These are phyloP conservation scores for Drosophila parabipectinata DNA, from an alignment of 1,140 invertebrate genomes.

Conservation along the genomic window DNA sequence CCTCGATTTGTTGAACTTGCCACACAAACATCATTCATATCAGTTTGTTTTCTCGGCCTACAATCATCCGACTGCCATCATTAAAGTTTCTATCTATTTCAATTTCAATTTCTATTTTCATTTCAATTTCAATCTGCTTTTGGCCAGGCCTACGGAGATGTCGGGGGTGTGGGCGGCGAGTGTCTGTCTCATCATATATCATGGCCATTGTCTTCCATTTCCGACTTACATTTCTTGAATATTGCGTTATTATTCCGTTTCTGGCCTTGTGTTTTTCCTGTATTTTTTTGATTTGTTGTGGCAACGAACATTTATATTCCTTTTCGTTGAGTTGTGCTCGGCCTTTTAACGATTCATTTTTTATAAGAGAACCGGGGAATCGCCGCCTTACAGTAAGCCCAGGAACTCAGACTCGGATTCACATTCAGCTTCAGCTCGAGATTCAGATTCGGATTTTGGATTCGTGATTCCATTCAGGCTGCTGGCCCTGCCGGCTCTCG, in stretches of 20 bases:
- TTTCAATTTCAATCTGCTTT: constrained; percentile 37
- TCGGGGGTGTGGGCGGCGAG: not conserved
- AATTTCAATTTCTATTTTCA: constrained; percentile 42
- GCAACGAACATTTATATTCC: constrained; percentile 75
- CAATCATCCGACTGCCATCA: constrained; percentile 20
- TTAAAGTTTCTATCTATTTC: constrained; percentile 72
- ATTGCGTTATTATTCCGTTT: constrained; percentile 55
- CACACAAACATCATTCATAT: constrained; percentile 54
- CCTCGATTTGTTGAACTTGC: constrained; percentile 61
- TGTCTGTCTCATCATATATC: constrained; percentile 59
- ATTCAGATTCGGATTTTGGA: constrained; percentile 4
- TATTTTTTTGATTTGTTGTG: constrained; percentile 71
- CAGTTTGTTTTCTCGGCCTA: constrained; percentile 28
- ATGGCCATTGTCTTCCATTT: constrained; percentile 65
- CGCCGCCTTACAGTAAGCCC: constrained; percentile 64
- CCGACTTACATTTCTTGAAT: constrained; percentile 50
- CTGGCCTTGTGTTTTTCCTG: constrained; percentile 22
- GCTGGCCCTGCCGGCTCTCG: constrained; percentile 20
- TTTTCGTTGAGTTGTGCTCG: constrained; percentile 56
- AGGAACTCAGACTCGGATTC: not conserved
- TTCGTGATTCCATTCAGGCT: constrained; percentile 35
- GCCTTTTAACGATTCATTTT: constrained; percentile 82
- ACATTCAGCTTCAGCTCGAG: not conserved
- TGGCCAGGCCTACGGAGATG: constrained; percentile 17
- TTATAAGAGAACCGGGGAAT: constrained; percentile 45